Evolutionary conservation across 2,888 invertebrate genomes (phyloP).

Genomic region (Phanerotoma sp.): DNA sequence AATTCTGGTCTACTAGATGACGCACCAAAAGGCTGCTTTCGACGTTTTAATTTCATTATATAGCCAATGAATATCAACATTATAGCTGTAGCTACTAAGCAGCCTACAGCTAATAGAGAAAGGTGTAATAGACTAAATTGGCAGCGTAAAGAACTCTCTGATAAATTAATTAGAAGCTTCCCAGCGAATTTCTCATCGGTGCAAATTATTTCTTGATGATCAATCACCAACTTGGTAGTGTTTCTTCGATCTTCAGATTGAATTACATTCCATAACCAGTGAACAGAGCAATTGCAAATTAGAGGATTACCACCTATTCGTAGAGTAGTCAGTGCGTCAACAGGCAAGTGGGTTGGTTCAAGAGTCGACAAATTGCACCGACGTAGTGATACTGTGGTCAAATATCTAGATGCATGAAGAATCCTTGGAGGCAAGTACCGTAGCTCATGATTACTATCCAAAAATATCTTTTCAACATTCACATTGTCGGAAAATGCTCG

Average conservation of each 20-base stretch:
- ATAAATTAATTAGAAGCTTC: constrained; percentile 47
- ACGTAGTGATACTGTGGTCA: constrained; percentile 73
- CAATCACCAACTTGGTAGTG: constrained; percentile 53
- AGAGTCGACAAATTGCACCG: constrained; percentile 75
- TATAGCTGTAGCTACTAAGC: constrained; percentile 48
- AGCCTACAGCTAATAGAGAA: constrained; percentile 53
- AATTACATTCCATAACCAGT: constrained; percentile 81
- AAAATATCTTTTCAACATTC: constrained; percentile 73
- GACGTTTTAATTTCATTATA: constrained; percentile 47
- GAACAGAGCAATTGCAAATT: constrained; percentile 81
- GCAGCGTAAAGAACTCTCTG: constrained; percentile 50
- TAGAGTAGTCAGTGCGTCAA: constrained; percentile 74
- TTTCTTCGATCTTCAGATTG: constrained; percentile 54
- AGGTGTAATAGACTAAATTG: constrained; percentile 51
- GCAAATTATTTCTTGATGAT: constrained; percentile 51
- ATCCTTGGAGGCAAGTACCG: constrained; percentile 75
- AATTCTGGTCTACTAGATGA: constrained; percentile 52
- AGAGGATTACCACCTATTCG: constrained; percentile 82
- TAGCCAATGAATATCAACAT: constrained; percentile 53
- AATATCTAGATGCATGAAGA: constrained; percentile 74
- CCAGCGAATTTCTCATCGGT: constrained; percentile 53
- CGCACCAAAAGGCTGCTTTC: constrained; percentile 48
- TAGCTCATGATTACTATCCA: constrained; percentile 77
- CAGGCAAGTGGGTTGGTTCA: constrained; percentile 79
- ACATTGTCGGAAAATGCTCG: constrained; percentile 84